A percentile compares a stretch with the other conserved stretches of the same genome.
These are phyloP conservation scores for Leptopilina drosophilae DNA, from an alignment of 2,888 invertebrate species.

Conservation along the genomic window DNA sequence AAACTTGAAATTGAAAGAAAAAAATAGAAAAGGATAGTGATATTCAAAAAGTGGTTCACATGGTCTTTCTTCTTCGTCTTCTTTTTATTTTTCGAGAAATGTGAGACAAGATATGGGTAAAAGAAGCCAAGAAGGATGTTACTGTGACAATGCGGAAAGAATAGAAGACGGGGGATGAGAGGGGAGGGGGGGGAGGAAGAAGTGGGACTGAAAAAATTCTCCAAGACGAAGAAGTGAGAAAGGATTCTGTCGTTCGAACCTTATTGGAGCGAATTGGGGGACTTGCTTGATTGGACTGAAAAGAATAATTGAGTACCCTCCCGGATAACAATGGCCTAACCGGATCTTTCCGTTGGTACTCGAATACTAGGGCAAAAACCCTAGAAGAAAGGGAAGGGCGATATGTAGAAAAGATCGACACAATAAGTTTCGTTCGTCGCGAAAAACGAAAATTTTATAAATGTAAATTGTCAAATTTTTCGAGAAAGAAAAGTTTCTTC, in stretches of 20 bases:
- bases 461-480: too few species aligned
- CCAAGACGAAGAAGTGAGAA: too few species aligned
- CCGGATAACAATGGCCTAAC: slow-evolving; percentile 34
- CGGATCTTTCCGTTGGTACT: slow-evolving; percentile 36
- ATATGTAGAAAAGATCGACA: slow-evolving; percentile 9
- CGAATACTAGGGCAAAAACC: slow-evolving; percentile 38
- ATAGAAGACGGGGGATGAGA: too few species aligned
- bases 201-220: not conserved
- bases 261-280: slow-evolving; percentile 35
- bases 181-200: too few species aligned
- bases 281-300: slow-evolving; percentile 35
- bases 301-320: slow-evolving; percentile 41
- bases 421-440: slow-evolving; percentile 12
- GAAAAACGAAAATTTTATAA: not conserved
- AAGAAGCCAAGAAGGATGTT: not conserved
- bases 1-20: too few species aligned
- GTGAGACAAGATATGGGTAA: too few species aligned
- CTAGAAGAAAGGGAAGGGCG: not conserved
- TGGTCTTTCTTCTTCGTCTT: too few species aligned
- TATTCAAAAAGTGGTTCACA: too few species aligned
- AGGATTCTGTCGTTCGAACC: slow-evolving; percentile 25
- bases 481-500: too few species aligned
- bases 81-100: too few species aligned
- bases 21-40: too few species aligned
- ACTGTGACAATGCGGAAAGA: too few species aligned